Evolutionary conservation across 1,140 invertebrate genomes (phyloP).

Genomic region (Hyles vespertilio): DNA sequence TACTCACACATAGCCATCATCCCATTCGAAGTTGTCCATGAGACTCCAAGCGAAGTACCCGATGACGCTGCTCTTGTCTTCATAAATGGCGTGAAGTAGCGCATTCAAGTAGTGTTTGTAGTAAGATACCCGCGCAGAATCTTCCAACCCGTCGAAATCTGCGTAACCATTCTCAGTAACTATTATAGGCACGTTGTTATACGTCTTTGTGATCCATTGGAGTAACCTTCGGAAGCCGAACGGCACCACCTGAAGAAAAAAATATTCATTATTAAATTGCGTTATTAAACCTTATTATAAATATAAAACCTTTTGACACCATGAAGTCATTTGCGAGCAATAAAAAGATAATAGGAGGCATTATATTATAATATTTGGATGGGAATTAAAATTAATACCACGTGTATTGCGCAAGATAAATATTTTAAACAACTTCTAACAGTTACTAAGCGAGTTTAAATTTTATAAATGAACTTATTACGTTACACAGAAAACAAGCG

Average conservation of each 20-base stretch:
- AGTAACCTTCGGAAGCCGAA: slow-evolving; percentile 71
- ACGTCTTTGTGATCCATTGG: slow-evolving; percentile 82
- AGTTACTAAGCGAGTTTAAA: too few relatives aligned
- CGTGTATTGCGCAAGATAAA: too few relatives aligned
- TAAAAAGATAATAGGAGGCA: too few relatives aligned
- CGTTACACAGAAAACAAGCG: too few relatives aligned
- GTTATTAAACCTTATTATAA: too few relatives aligned
- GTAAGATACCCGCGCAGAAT: slow-evolving; percentile 74
- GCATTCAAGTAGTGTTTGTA: slow-evolving; percentile 79
- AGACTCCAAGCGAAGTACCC: slow-evolving; percentile 85
- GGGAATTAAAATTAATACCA: too few relatives aligned
- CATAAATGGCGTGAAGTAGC: slow-evolving; percentile 63
- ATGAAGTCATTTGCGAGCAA: too few relatives aligned
- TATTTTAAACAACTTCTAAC: too few relatives aligned
- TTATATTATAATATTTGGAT: too few relatives aligned
- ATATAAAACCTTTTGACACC: too few relatives aligned
- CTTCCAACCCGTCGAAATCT: slow-evolving; percentile 67
- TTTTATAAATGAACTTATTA: too few relatives aligned
- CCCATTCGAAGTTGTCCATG: slow-evolving; percentile 87
- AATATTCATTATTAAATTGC: too few relatives aligned
- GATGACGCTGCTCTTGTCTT: slow-evolving; percentile 81
- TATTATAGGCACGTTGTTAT: slow-evolving; percentile 81
- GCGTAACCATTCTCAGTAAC: slow-evolving; percentile 85
- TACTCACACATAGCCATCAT: slow-evolving; percentile 77
- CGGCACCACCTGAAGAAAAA: slow-evolving; percentile 53